Conservation (phyloP, 2,797 vertebrate species). For the Enteromius unitaeniatus region DNA sequence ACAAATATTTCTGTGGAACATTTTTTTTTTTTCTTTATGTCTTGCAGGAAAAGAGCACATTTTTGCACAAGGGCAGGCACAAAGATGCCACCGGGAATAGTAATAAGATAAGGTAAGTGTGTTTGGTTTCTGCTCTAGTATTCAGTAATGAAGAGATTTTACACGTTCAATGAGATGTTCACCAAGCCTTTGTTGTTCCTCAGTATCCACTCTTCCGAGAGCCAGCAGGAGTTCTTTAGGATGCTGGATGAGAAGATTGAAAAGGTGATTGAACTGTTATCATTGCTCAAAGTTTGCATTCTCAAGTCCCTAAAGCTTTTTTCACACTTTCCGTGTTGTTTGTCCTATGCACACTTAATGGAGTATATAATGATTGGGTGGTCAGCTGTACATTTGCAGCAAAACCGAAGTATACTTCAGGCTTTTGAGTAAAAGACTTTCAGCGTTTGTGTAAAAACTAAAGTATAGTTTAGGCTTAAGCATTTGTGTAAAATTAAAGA, state of each 20-base stretch:
- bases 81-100: conserved; percentile 72
- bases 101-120: conserved; percentile 79
- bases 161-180: conserved; percentile 7
- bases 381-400: not conserved
- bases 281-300: not conserved
- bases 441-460: not conserved
- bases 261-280: conserved; percentile 79
- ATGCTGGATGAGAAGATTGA: conserved; percentile 99
- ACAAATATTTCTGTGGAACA: not conserved
- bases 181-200: conserved; percentile 45
- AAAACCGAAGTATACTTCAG: not conserved
- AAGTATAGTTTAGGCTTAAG: not conserved
- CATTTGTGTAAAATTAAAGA: too few species aligned
- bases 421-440: too few species aligned
- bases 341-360: not conserved
- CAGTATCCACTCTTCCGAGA: conserved; percentile 98
- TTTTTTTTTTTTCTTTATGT: conserved; percentile 15
- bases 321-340: not conserved
- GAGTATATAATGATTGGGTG: not conserved
- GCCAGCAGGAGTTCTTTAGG: conserved; percentile 98
- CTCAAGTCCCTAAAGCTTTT: not conserved
- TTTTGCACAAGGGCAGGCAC: conserved; percentile 78
- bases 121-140: not conserved
- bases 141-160: not conserved
- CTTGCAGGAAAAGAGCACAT: conserved; percentile 93